Base-by-base conservation (phyloP, 2,113 vertebrate species). In the Notiomystis cincta region DNA sequence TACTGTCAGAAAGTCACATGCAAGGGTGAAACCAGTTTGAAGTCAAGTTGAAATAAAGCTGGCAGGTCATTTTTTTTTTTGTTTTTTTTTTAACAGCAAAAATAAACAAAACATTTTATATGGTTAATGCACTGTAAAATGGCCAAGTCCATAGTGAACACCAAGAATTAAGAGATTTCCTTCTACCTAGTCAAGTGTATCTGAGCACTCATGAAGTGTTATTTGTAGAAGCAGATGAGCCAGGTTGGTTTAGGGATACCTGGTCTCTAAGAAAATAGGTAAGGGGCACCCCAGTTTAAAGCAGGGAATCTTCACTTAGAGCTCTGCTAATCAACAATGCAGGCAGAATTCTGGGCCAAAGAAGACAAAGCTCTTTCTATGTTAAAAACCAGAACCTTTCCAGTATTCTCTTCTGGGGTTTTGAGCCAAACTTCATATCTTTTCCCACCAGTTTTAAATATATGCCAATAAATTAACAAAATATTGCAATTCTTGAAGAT, bases 31-130 rank as follows among this genome's bases (percentile, higher is more conserved):
- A 47, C 10, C 6, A 57, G 18, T 67, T 66, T 92, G 50, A 70
- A 95, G 31, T 71, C 73, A 91, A 92, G 61, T 67, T 95, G 57
- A 96, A 94, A 94, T 94, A 85, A 96, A 86, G 7, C 66, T 89
- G 76, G 50, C 65, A 94, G 89, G 47, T 56, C 22, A 16, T 45
- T 61, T 47, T 60, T 78, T 82, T 77, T 58, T 64, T 76, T 45
- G 57, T 47, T 60, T 78, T 82, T 77, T 58, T 64, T 76, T 83
- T 53, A 71, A 70, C 67, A 95, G 62, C 28, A 90, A 87, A 53
- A 95, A 92, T 93, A 96, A 97, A 96, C 93, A 93, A 93, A 92
- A 56, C 30, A 57, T 81, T 90, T 61, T 93, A 5, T 80, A 58
- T 77, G 66, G 48, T 88, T 91, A 96, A 90, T 70, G 45, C 71